These are phyloP conservation scores for Timema podura DNA, from an alignment of 2,888 invertebrate species.

Conservation along the genomic window DNA sequence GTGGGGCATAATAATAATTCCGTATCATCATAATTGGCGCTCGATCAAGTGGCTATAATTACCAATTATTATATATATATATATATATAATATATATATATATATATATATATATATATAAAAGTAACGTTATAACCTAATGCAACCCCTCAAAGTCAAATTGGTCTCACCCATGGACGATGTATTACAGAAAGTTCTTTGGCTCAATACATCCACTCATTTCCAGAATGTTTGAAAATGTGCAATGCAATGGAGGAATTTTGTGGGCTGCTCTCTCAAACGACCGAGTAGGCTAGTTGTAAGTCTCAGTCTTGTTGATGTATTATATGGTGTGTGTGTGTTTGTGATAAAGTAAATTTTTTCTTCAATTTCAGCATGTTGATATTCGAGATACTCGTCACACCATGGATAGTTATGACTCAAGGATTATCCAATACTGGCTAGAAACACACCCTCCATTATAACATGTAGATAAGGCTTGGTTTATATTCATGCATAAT, in stretches of 20 bases:
- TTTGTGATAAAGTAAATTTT: background rate
- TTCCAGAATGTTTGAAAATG: slow-evolving; percentile 1
- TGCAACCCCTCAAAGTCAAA: background rate
- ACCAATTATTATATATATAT: too few relatives aligned
- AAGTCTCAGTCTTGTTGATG: background rate
- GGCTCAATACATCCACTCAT: background rate
- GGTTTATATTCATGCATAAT: too few relatives aligned
- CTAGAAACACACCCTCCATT: background rate
- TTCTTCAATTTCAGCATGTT: background rate
- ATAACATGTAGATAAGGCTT: too few relatives aligned
- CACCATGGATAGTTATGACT: background rate
- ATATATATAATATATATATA: too few relatives aligned
- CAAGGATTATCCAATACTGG: background rate
- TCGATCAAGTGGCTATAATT: too few relatives aligned
- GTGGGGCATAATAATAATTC: too few relatives aligned
- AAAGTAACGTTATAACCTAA: too few relatives aligned
- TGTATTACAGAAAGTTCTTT: background rate
- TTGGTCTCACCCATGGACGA: background rate
- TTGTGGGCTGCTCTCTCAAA: background rate
- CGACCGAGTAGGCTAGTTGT: background rate
- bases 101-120: too few relatives aligned
- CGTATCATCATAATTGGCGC: too few relatives aligned
- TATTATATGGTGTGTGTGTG: background rate
- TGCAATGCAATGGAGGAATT: background rate
- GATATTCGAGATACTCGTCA: background rate